Percentiles rank a stretch among this genome's conserved stretches.
Evolutionary conservation across 2,888 invertebrate species (phyloP).

Genomic region (Amblyjoppa proteus): DNA sequence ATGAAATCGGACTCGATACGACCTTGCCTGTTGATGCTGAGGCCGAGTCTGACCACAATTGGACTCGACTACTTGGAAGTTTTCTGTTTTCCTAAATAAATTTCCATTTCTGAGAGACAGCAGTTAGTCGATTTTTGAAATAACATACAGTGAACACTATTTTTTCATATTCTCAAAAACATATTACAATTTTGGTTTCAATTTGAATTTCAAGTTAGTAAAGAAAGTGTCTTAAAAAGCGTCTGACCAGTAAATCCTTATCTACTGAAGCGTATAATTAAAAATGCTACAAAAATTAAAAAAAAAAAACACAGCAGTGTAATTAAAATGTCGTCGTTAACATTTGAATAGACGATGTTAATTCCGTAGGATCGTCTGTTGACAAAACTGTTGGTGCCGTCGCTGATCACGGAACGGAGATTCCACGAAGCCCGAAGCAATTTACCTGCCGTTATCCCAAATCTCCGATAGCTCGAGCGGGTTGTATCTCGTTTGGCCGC

Average conservation of each 20-base stretch:
- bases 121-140: too few relatives aligned
- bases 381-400: neutral
- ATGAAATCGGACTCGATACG: neutral
- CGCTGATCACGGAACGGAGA: constrained; percentile 15
- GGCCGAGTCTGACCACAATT: neutral
- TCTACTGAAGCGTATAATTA: neutral
- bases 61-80: neutral
- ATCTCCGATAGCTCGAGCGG: neutral
- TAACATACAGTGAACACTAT: too few relatives aligned
- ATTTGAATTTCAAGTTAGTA: neutral
- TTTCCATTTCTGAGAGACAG: too few relatives aligned
- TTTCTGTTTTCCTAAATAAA: neutral
- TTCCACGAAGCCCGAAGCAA: neutral
- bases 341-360: neutral
- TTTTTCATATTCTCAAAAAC: too few relatives aligned
- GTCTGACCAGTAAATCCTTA: neutral
- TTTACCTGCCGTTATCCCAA: constrained; percentile 8
- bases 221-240: neutral
- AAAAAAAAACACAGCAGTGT: neutral
- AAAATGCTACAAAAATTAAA: neutral
- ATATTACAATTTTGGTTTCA: too few relatives aligned
- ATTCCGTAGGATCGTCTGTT: neutral
- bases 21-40: constrained; percentile 4
- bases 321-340: neutral
- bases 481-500: neutral